Percentiles rank a stretch among this genome's conserved stretches.
phyloP scores from a whole-genome alignment of 2,797 vertebrate genomes.

The Sebastes itinus region DNA sequence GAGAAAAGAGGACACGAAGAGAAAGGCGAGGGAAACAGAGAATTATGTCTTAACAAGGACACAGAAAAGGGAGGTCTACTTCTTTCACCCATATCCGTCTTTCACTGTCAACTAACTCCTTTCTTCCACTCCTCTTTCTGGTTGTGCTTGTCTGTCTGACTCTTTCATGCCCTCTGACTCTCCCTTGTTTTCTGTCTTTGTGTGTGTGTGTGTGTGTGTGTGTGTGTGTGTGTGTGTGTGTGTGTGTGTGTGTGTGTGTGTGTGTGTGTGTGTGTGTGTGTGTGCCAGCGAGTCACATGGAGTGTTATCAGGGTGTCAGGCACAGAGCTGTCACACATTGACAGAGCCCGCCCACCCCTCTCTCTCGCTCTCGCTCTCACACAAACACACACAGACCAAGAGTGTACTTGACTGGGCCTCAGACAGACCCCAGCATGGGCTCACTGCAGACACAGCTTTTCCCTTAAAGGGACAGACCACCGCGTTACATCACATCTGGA shows the following conservation, averaged over 20 bases:
- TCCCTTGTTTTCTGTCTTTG: constrained; percentile 63
- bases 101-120: constrained; percentile 34
- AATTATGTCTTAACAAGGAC: constrained; percentile 39
- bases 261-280: constrained; percentile 8
- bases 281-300: constrained; percentile 65
- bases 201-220: constrained; percentile 11
- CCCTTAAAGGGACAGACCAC: constrained; percentile 58
- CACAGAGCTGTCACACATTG: constrained; percentile 76
- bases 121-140: constrained; percentile 53
- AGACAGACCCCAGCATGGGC: constrained; percentile 46
- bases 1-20: constrained; percentile 5
- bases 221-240: neutral
- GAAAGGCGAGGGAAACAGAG: constrained; percentile 26
- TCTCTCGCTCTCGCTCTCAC: neutral
- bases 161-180: constrained; percentile 57
- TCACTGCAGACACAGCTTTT: constrained; percentile 34
- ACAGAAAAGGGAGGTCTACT: constrained; percentile 23
- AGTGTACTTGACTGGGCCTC: constrained; percentile 40
- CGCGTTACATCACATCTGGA: constrained; percentile 65
- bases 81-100: constrained; percentile 23
- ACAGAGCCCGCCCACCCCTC: constrained; percentile 63
- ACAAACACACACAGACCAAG: neutral
- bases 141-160: constrained; percentile 50
- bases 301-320: constrained; percentile 78
- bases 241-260: constrained; percentile 11